These are phyloP conservation scores for Idaea dimidiata DNA, from an alignment of 2,888 invertebrate genomes.

Conservation along the genomic window DNA sequence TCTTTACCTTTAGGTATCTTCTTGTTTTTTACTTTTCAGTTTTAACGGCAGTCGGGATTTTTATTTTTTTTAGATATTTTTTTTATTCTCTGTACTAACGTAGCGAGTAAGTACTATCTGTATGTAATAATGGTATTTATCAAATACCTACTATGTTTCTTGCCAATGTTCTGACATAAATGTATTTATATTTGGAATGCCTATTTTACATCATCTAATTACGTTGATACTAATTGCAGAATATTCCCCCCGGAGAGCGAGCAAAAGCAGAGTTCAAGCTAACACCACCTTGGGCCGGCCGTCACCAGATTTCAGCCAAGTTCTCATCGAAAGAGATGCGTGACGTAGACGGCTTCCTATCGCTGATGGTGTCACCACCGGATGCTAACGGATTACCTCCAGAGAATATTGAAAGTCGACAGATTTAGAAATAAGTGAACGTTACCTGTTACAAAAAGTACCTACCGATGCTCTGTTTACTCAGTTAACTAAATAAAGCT, in stretches of 20 bases:
- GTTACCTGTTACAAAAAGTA: background rate
- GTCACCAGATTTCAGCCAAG: conserved; percentile 91
- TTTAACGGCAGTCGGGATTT: too few relatives aligned
- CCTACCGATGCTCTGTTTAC: background rate
- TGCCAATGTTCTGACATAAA: too few relatives aligned
- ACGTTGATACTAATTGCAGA: conserved; percentile 29
- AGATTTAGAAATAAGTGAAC: conserved; percentile 36
- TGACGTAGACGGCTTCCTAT: conserved; percentile 94
- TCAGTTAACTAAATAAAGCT: too few relatives aligned
- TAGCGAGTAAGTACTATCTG: too few relatives aligned
- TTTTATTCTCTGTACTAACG: too few relatives aligned
- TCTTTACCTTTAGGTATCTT: too few relatives aligned
- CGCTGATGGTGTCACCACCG: conserved; percentile 83
- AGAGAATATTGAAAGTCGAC: conserved; percentile 49
- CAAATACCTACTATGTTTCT: too few relatives aligned
- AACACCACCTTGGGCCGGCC: conserved; percentile 88
- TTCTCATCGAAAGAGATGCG: conserved; percentile 93
- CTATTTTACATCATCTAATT: too few relatives aligned
- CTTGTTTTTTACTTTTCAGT: too few relatives aligned
- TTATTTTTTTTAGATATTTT: too few relatives aligned
- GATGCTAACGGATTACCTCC: conserved; percentile 61
- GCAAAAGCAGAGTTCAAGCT: conserved; percentile 88
- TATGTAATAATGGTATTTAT: too few relatives aligned
- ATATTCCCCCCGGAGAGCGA: conserved; percentile 82
- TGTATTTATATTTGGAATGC: too few relatives aligned